These are phyloP conservation scores for Aplochiton taeniatus DNA, from an alignment of 2,797 vertebrate genomes.

Conservation along the genomic window DNA sequence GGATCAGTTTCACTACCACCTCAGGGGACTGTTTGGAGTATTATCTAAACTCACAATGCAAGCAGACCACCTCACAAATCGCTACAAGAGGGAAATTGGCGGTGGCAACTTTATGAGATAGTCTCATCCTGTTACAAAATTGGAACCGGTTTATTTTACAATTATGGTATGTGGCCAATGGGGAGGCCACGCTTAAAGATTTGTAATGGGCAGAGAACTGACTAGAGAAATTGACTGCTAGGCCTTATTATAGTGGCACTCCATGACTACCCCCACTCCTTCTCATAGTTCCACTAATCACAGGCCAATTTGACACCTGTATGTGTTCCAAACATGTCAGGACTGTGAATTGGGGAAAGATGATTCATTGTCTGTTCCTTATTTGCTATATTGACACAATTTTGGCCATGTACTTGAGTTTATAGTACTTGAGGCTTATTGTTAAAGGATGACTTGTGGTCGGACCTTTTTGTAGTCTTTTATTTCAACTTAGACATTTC, in stretches of 20 bases:
- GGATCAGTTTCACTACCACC: constrained; percentile 79
- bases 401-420: no score
- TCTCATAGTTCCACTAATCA: neutral
- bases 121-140: neutral
- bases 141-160: no score
- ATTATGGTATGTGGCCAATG: neutral
- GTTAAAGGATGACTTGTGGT: no score
- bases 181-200: neutral
- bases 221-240: constrained; percentile 45
- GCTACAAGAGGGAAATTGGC: constrained; percentile 81
- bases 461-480: no score
- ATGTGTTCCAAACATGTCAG: constrained; percentile 11
- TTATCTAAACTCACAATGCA: constrained; percentile 79
- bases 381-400: no score
- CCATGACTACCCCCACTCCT: neutral
- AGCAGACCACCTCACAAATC: constrained; percentile 79
- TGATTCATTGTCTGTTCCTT: constrained; percentile 6
- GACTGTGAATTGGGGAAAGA: neutral
- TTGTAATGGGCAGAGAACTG: constrained; percentile 50
- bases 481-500: no score
- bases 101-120: constrained; percentile 78
- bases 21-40: constrained; percentile 79
- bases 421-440: no score
- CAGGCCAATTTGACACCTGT: constrained; percentile 45
- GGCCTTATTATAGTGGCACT: constrained; percentile 42